Percentiles rank a stretch among this genome's conserved stretches.
These are phyloP conservation scores for Sebastes itinus DNA, from an alignment of 2,797 vertebrate genomes.

Conservation along the genomic window DNA sequence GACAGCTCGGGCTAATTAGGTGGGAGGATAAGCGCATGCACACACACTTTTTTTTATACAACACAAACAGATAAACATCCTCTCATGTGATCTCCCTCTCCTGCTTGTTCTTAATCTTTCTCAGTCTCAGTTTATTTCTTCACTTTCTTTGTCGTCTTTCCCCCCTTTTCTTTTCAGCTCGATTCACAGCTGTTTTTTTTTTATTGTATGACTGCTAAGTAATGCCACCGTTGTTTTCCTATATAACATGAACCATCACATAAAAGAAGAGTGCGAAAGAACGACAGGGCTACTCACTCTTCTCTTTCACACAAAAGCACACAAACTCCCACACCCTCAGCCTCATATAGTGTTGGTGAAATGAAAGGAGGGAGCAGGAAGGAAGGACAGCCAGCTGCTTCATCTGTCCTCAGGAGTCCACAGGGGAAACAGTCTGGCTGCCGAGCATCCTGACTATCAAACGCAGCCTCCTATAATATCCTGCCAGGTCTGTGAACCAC, in stretches of 20 bases:
- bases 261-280: neutral
- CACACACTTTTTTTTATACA: conserved; percentile 30
- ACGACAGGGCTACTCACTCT: conserved; percentile 2
- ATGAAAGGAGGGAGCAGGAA: conserved; percentile 76
- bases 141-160: neutral
- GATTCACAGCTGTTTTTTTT: neutral
- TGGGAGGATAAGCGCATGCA: conserved; percentile 40
- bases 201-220: neutral
- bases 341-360: conserved; percentile 66
- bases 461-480: conserved; percentile 70
- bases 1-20: conserved; percentile 67
- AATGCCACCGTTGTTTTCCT: conserved; percentile 1
- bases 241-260: conserved; percentile 3
- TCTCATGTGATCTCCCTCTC: conserved; percentile 47
- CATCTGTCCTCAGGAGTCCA: conserved; percentile 76
- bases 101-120: conserved; percentile 29
- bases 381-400: conserved; percentile 78
- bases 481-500: conserved; percentile 57
- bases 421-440: conserved; percentile 73
- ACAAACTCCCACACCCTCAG: conserved; percentile 25
- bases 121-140: conserved; percentile 19
- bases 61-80: conserved; percentile 62
- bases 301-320: conserved; percentile 19
- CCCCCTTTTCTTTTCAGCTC: neutral
- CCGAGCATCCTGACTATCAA: conserved; percentile 73